These are phyloP conservation scores for Aphodius sticticus DNA, from an alignment of 2,888 invertebrate species.

Conservation along the genomic window DNA sequence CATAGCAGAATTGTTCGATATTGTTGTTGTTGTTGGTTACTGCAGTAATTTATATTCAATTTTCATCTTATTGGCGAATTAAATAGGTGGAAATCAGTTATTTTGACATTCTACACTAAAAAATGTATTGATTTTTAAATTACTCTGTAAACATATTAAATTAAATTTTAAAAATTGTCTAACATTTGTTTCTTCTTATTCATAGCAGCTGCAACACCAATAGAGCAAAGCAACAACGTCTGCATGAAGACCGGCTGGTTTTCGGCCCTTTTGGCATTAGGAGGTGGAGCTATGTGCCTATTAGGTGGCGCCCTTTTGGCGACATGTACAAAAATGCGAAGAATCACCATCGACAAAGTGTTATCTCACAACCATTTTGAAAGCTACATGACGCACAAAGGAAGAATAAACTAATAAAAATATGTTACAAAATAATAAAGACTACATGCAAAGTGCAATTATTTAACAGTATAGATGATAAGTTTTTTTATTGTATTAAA, in stretches of 20 bases:
- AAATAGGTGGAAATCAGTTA: too few species aligned
- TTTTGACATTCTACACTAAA: background rate
- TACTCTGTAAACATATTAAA: too few species aligned
- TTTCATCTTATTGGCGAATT: too few species aligned
- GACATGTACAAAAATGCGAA: conserved; percentile 78
- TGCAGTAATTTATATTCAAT: too few species aligned
- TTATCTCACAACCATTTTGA: conserved; percentile 55
- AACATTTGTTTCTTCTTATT: background rate
- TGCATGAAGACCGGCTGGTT: conserved; percentile 64
- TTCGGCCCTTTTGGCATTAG: conserved; percentile 63
- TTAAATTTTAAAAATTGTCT: too few species aligned
- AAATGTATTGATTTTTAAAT: conserved; percentile 8
- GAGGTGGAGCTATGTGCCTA: conserved; percentile 67
- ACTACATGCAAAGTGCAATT: conserved; percentile 16
- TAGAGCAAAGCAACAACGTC: conserved; percentile 55
- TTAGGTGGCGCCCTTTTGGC: conserved; percentile 76
- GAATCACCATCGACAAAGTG: conserved; percentile 62
- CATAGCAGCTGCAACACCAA: conserved; percentile 26
- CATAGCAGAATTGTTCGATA: too few species aligned
- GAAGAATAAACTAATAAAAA: conserved; percentile 54
- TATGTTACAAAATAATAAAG: conserved; percentile 8
- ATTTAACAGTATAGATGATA: conserved; percentile 11
- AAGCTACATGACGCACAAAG: conserved; percentile 61
- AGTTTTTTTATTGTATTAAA: conserved; percentile 5
- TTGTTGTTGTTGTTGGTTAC: too few species aligned